These are phyloP conservation scores for Zoanthus gigantus DNA, from an alignment of 92 coral and sea anemone species.

Conservation along the genomic window DNA sequence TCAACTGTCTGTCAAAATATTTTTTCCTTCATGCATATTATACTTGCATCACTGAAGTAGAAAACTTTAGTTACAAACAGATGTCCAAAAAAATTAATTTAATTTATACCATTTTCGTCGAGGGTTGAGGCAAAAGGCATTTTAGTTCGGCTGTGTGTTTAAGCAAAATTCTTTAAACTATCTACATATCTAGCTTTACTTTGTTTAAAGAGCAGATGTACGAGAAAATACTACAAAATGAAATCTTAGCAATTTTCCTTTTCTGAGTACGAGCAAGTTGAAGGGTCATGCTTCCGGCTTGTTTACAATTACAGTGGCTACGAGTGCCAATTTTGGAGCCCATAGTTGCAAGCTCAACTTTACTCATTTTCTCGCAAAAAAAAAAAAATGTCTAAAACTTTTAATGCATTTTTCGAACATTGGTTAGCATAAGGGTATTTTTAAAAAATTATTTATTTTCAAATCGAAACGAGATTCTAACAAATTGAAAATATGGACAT, in stretches of 20 bases:
- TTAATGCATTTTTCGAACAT: background rate
- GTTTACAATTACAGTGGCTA: background rate
- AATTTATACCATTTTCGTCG: too few relatives aligned
- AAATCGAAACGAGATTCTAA: background rate
- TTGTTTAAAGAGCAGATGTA: too few relatives aligned
- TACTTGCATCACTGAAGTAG: too few relatives aligned
- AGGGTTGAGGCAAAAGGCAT: too few relatives aligned
- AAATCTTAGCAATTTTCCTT: background rate
- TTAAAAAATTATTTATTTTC: background rate
- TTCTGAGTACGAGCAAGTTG: background rate
- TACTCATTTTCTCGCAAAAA: background rate
- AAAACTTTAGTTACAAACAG: too few relatives aligned
- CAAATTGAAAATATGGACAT: too few relatives aligned
- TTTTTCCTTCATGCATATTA: too few relatives aligned
- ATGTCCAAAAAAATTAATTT: too few relatives aligned
- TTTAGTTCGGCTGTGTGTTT: too few relatives aligned
- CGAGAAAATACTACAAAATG: background rate
- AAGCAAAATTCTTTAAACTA: too few relatives aligned
- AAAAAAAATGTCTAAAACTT: background rate
- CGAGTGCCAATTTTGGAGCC: background rate
- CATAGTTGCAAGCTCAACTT: background rate
- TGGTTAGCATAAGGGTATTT: background rate
- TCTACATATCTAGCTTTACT: too few relatives aligned
- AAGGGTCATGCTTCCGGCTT: background rate
- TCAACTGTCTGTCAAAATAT: too few relatives aligned